phyloP scores from a whole-genome alignment of 2,888 invertebrate species.

The Cecidostiba fungosa region DNA sequence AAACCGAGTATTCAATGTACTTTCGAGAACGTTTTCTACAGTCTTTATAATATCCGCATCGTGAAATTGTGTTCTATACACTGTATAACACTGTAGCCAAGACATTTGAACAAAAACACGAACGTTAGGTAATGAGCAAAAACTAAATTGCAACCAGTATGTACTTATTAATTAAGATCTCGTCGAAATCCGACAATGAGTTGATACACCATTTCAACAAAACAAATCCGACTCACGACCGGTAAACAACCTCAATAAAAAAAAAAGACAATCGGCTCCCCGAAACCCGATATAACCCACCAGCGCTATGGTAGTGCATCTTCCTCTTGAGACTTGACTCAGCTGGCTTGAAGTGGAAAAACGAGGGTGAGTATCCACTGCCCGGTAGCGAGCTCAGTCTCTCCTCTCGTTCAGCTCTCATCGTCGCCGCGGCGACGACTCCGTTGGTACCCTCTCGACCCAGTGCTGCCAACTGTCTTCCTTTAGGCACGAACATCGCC shows the following conservation, averaged over 20 bases:
- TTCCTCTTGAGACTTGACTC: constrained; percentile 87
- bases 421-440: constrained; percentile 80
- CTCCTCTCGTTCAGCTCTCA: constrained; percentile 91
- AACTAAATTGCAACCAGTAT: too few species aligned
- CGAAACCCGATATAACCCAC: constrained; percentile 65
- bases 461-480: constrained; percentile 94
- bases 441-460: constrained; percentile 88
- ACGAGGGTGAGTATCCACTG: constrained; percentile 94
- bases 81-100: too few species aligned
- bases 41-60: too few species aligned
- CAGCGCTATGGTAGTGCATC: constrained; percentile 80
- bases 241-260: neutral
- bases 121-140: too few species aligned
- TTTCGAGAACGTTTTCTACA: neutral
- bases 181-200: too few species aligned
- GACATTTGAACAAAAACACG: too few species aligned
- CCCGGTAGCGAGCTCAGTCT: constrained; percentile 90
- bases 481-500: constrained; percentile 97
- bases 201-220: too few species aligned
- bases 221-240: too few species aligned
- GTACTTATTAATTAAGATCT: too few species aligned
- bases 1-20: neutral
- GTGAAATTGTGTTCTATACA: too few species aligned
- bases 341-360: constrained; percentile 95
- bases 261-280: neutral